phyloP scores from a whole-genome alignment of 2,888 invertebrate genomes.

The Epinotia bilunana region DNA sequence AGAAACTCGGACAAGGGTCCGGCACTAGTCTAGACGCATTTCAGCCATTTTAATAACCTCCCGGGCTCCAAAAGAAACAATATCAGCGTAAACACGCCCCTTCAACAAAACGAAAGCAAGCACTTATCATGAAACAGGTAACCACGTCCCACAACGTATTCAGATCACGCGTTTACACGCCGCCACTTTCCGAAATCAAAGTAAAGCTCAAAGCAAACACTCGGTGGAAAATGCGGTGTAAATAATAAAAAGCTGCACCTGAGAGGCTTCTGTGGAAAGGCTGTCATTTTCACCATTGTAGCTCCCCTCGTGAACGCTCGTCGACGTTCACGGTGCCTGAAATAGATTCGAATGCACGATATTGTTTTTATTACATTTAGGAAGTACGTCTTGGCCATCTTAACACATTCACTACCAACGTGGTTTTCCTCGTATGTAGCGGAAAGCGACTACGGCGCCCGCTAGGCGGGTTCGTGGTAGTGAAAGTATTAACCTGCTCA shows the following conservation, averaged over 20 bases:
- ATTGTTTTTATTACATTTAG: conserved; percentile 43
- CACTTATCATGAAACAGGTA: conserved; percentile 68
- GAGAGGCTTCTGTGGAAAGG: conserved; percentile 63
- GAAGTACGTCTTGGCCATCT: too few species aligned
- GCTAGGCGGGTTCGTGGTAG: too few species aligned
- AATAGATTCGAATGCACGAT: conserved; percentile 52
- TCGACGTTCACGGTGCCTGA: conserved; percentile 58
- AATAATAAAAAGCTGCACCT: conserved; percentile 81
- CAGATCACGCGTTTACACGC: conserved; percentile 77
- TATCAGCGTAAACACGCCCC: conserved; percentile 21
- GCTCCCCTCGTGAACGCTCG: conserved; percentile 71
- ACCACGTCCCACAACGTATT: conserved; percentile 62
- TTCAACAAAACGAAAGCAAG: conserved; percentile 57
- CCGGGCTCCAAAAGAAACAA: conserved; percentile 23
- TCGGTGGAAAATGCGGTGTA: conserved; percentile 83
- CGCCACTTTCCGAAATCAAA: conserved; percentile 82
- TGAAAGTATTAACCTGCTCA: too few species aligned
- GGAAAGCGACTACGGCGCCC: too few species aligned
- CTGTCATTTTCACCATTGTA: conserved; percentile 76
- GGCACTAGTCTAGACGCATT: conserved; percentile 21
- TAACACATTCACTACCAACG: too few species aligned
- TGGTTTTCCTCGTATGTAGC: too few species aligned
- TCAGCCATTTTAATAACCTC: conserved; percentile 30
- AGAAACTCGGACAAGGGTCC: not conserved
- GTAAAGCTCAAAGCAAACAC: conserved; percentile 81